These are phyloP conservation scores for Pseudopodoces humilis DNA, from an alignment of 2,113 vertebrate species.

Conservation along the genomic window DNA sequence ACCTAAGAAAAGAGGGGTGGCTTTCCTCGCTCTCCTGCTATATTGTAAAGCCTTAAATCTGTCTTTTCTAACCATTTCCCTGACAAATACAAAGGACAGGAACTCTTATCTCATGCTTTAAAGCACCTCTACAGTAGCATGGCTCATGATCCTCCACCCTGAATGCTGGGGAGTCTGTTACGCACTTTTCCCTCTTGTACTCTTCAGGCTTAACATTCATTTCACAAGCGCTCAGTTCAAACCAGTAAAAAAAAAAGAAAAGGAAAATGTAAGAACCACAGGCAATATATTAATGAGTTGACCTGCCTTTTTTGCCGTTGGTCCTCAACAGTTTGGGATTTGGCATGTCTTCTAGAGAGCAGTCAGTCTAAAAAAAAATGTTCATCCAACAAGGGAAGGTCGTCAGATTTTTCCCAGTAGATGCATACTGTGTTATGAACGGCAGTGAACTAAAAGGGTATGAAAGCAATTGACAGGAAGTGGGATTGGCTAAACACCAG, in stretches of 20 bases:
- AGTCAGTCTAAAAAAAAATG: slow-evolving; percentile 24
- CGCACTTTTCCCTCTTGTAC: neutral
- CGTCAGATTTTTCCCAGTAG: neutral
- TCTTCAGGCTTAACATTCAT: neutral
- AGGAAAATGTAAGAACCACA: neutral
- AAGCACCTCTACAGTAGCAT: neutral
- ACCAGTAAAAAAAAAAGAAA: neutral
- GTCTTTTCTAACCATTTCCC: neutral
- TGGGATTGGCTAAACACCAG: neutral
- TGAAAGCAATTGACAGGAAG: neutral
- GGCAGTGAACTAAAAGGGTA: neutral
- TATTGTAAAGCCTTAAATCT: neutral
- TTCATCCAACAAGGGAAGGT: neutral
- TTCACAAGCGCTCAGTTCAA: neutral
- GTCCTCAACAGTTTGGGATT: slow-evolving; percentile 14
- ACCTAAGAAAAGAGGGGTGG: neutral
- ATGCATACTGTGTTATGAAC: neutral
- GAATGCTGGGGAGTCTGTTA: neutral
- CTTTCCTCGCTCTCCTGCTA: neutral
- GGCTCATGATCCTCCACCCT: neutral
- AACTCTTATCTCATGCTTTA: neutral
- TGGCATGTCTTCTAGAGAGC: neutral
- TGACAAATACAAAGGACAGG: neutral
- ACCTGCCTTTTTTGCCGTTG: slow-evolving; percentile 59
- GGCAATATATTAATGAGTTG: neutral